Base-by-base conservation (phyloP, 2,113 vertebrate species). In the Spizaetus ornatus region DNA sequence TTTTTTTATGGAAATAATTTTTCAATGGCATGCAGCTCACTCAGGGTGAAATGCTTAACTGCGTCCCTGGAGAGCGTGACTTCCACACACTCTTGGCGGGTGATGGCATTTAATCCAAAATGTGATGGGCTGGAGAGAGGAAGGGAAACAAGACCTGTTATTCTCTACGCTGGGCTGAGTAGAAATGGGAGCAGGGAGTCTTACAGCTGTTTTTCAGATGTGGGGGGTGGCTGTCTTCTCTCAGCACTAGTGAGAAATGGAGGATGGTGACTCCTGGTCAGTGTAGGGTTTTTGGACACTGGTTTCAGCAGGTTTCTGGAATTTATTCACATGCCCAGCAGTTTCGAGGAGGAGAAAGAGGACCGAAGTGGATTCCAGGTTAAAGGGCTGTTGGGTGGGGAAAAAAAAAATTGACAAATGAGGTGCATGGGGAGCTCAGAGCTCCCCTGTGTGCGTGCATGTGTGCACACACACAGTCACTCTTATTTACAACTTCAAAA, bases 401-500 rank as follows among this genome's bases (percentile, higher is more conserved):
- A 9, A 38, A 43, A 26, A 23, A 16, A 43, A 19, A 34, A 4
- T 1, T 4, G 3, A 19, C 45, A 50, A 55, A 14, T 62, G 55
- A 62, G 34, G 6, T 74, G 9, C 15, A 9, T 34, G 56, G 10
- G 19, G 2, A 82, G 8, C 52, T 26, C 13, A 83, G 26, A 82
- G 50, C 25, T 90, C 3, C 13, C 36, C 11, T 67, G 16, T 55
- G 47, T 69, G 55, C 6, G 6, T 43, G 19, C 42, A 10, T 29
- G 6, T 3, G 3, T 16, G 29, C 16, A 3, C 7, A 5, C 26
- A 9, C 31, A 23, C 31, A 7, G 25, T 34, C n/a, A 9, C 26
- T 65, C 58, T 59, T 63, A 56, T 21, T 94, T 80, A 31, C 43
- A 86, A 3, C 11, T 73, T 81, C 48, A 86, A 2, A 73, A 56